A percentile compares a stretch with the other conserved stretches of the same genome.
Conservation (phyloP, 64 coral and sea anemone genomes). For the Cladopsammia gracilis region DNA sequence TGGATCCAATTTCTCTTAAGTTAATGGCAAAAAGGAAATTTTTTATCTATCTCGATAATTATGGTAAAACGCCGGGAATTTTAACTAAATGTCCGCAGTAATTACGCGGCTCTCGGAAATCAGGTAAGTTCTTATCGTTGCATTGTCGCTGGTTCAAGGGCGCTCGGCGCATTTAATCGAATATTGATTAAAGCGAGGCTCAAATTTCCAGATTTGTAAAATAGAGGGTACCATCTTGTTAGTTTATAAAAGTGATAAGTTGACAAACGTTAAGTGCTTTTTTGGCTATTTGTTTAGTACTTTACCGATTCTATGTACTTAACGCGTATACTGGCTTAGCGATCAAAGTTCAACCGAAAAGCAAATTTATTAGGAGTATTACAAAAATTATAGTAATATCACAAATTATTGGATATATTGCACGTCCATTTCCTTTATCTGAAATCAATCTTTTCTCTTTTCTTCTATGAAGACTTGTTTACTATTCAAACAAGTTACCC, state of each 20-base stretch:
- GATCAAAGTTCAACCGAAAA: not conserved
- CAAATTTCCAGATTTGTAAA: slow-evolving; percentile 18
- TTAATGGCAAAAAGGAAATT: slow-evolving; percentile 2
- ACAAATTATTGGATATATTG: not conserved
- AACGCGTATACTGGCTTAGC: no score
- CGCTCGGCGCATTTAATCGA: slow-evolving; percentile 5
- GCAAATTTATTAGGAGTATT: no score
- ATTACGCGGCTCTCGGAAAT: slow-evolving; percentile 2
- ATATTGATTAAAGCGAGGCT: slow-evolving; percentile 14
- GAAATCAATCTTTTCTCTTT: not conserved
- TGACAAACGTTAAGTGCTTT: not conserved
- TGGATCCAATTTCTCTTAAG: slow-evolving; percentile 32
- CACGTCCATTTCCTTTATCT: not conserved
- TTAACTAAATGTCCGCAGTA: slow-evolving; percentile 22
- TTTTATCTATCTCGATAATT: slow-evolving; percentile 30
- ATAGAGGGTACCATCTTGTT: not conserved
- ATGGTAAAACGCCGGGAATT: slow-evolving; percentile 3
- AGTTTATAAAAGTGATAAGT: slow-evolving; percentile 1
- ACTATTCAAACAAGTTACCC: not conserved
- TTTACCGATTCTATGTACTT: not conserved
- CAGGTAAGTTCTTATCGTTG: not conserved
- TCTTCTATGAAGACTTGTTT: not conserved
- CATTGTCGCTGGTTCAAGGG: slow-evolving; percentile 1
- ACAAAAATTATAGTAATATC: no score
- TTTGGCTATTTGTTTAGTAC: not conserved